Percentiles rank a stretch among this genome's conserved stretches.
These are phyloP conservation scores for Stylophora pistillata DNA, from an alignment of 64 coral and sea anemone species.

Conservation along the genomic window DNA sequence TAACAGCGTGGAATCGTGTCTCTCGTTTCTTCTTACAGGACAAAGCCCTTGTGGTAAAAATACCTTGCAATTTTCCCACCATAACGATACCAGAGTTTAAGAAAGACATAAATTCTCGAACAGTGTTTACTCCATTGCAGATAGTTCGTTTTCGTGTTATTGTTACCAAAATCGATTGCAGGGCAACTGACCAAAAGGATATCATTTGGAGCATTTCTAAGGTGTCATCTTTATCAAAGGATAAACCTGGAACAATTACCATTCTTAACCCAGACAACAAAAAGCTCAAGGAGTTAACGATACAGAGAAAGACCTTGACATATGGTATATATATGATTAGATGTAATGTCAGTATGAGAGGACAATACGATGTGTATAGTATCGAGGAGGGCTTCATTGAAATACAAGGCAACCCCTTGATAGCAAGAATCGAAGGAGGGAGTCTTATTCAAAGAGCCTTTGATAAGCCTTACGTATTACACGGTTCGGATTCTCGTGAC, in stretches of 20 bases:
- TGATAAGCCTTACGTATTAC: neutral
- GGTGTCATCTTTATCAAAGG: neutral
- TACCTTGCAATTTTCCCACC: slow-evolving; percentile 64
- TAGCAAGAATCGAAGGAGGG: slow-evolving; percentile 23
- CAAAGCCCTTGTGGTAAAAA: slow-evolving; percentile 49
- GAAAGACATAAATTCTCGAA: neutral
- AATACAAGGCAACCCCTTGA: slow-evolving; percentile 5
- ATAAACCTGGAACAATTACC: neutral
- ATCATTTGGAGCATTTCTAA: slow-evolving; percentile 1
- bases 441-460: neutral
- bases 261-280: slow-evolving; percentile 8
- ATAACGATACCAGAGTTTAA: slow-evolving; percentile 31
- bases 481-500: slow-evolving; percentile 22
- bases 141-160: neutral
- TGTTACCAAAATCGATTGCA: slow-evolving; percentile 18
- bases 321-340: slow-evolving; percentile 26
- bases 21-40: slow-evolving; percentile 9
- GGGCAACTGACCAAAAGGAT: slow-evolving; percentile 17
- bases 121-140: slow-evolving; percentile 18
- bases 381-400: slow-evolving; percentile 4
- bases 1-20: slow-evolving; percentile 59
- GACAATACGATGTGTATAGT: neutral
- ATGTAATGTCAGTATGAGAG: slow-evolving; percentile 29
- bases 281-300: neutral
- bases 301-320: slow-evolving; percentile 10